A percentile compares a stretch with the other conserved stretches of the same genome.
Evolutionary conservation across 2,113 vertebrate species (phyloP).

Genomic region (Galemys pyrenaicus): DNA sequence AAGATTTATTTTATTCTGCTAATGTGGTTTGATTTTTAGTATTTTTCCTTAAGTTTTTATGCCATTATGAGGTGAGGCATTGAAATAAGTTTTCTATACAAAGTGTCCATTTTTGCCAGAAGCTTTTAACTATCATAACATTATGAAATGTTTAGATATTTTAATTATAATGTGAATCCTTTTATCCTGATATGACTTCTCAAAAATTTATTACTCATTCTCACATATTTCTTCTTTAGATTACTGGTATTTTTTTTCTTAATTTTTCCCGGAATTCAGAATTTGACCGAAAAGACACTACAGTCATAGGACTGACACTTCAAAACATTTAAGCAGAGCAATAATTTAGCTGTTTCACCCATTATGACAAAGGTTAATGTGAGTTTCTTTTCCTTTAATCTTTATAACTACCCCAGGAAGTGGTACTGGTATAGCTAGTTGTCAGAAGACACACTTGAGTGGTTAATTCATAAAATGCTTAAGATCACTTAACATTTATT

Average conservation of each 20-base stretch:
- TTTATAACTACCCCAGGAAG: background rate
- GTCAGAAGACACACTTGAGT: constrained; percentile 3
- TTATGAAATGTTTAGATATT: constrained; percentile 10
- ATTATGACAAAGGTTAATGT: too few relatives aligned
- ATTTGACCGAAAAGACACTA: background rate
- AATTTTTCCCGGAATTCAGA: background rate
- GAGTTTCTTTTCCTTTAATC: constrained; percentile 4
- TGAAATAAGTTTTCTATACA: background rate
- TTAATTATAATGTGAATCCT: background rate
- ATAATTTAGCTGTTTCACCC: background rate
- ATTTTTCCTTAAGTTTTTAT: background rate
- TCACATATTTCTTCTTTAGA: constrained; percentile 20
- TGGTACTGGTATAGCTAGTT: background rate
- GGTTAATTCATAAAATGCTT: background rate
- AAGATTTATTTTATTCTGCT: background rate
- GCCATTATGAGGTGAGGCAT: background rate
- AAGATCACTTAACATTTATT: background rate
- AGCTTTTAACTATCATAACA: background rate
- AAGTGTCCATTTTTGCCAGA: constrained; percentile 16
- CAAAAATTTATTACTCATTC: background rate
- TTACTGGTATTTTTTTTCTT: background rate
- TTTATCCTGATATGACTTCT: background rate
- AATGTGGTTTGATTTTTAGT: background rate
- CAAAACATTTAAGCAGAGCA: constrained; percentile 35
- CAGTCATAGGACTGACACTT: background rate